A percentile compares a stretch with the other conserved stretches of the same genome.
phyloP scores from a whole-genome alignment of 1,140 invertebrate genomes.

The Drosophila erecta region DNA sequence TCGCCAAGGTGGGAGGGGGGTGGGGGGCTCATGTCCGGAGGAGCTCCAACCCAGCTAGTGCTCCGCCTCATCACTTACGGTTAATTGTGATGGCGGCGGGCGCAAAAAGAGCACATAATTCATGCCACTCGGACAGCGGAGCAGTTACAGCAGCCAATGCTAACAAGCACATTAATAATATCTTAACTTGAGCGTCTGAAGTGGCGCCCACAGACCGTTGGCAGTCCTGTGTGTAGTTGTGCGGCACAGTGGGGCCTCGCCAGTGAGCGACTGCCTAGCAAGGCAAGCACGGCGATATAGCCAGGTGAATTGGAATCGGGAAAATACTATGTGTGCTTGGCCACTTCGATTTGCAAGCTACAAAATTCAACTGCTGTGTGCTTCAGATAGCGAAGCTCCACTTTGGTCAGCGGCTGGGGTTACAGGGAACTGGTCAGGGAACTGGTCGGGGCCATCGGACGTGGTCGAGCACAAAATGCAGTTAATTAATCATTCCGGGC shows the following conservation, averaged over 20 bases:
- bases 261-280: no score
- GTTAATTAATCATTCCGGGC: slow-evolving; percentile 76
- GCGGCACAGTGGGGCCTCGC: slow-evolving; percentile 4
- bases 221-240: slow-evolving; percentile 3
- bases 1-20: no score
- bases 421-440: neutral
- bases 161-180: slow-evolving; percentile 81
- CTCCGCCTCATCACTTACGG: slow-evolving; percentile 59
- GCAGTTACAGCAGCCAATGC: slow-evolving; percentile 34
- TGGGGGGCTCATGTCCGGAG: neutral
- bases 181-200: slow-evolving; percentile 61
- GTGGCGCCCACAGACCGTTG: slow-evolving; percentile 46
- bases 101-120: slow-evolving; percentile 66
- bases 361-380: no score
- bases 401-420: neutral
- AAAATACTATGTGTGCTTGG: no score
- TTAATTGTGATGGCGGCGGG: slow-evolving; percentile 57
- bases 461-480: slow-evolving; percentile 71
- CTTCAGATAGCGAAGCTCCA: neutral
- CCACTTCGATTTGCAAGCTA: no score
- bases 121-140: slow-evolving; percentile 48
- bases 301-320: no score
- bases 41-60: neutral
- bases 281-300: no score
- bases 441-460: slow-evolving; percentile 20